Evolutionary conservation across 2,888 invertebrate species (phyloP).

Genomic region (Caenorhabditis sp.): DNA sequence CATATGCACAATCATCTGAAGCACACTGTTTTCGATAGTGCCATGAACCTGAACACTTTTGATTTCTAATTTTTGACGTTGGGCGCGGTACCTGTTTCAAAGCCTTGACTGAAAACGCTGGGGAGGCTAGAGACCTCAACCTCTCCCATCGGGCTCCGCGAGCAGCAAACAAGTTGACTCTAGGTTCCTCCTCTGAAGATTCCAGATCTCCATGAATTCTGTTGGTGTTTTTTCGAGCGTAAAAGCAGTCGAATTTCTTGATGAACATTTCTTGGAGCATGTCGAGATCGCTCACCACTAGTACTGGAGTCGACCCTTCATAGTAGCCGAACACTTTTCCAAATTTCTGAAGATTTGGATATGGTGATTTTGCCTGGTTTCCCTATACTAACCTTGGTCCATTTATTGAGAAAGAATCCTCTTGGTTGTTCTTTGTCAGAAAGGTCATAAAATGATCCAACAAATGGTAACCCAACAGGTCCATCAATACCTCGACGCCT

Average conservation of each 20-base stretch:
- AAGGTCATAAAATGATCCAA: constrained; percentile 71
- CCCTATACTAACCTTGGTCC: constrained; percentile 76
- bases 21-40: constrained; percentile 69
- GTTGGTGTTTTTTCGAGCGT: constrained; percentile 82
- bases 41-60: constrained; percentile 57
- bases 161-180: constrained; percentile 84
- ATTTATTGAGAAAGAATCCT: constrained; percentile 68
- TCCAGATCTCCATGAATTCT: constrained; percentile 74
- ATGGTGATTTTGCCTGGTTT: too few relatives aligned
- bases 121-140: constrained; percentile 85
- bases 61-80: background rate
- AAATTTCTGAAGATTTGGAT: constrained; percentile 65
- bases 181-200: constrained; percentile 62
- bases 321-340: constrained; percentile 73
- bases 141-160: constrained; percentile 85
- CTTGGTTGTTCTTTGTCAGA: constrained; percentile 60
- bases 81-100: constrained; percentile 65
- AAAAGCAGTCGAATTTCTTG: constrained; percentile 84
- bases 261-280: constrained; percentile 84
- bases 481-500: constrained; percentile 74
- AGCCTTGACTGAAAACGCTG: constrained; percentile 84
- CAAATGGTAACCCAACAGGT: constrained; percentile 70
- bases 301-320: constrained; percentile 74
- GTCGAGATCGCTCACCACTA: constrained; percentile 84
- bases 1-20: constrained; percentile 62